These are phyloP conservation scores for Brachypodius melanocephalos DNA, from an alignment of 2,113 vertebrate species.

Conservation along the genomic window DNA sequence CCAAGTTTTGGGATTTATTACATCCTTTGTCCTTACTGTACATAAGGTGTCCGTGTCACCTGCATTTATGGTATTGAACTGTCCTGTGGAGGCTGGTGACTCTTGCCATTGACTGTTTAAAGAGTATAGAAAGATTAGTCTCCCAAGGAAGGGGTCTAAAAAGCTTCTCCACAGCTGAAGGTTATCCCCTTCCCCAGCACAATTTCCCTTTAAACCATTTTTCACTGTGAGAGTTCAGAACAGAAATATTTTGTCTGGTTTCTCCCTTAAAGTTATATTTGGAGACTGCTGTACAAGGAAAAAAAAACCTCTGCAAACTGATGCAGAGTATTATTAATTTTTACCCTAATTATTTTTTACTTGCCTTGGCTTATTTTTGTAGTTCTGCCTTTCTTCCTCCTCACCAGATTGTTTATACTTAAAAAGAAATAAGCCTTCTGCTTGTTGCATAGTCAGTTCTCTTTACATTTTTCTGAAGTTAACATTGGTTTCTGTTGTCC, in stretches of 20 bases:
- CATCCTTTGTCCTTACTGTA: not conserved
- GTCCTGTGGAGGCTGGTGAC: not conserved
- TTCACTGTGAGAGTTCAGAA: not conserved
- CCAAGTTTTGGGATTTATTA: not conserved
- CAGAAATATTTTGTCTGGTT: constrained; percentile 43
- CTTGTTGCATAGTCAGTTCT: constrained; percentile 54
- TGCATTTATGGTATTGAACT: not conserved
- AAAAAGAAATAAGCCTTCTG: constrained; percentile 69
- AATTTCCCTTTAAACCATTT: not conserved
- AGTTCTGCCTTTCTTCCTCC: constrained; percentile 53
- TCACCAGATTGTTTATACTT: constrained; percentile 68
- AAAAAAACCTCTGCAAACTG: not conserved
- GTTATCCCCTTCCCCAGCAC: not conserved
- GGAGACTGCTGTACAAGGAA: not conserved
- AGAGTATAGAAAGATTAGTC: not conserved
- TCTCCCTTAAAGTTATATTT: constrained; percentile 47
- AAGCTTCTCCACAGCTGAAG: not conserved
- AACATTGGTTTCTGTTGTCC: constrained; percentile 67
- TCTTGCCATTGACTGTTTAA: not conserved
- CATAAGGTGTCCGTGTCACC: not conserved
- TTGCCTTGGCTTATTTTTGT: constrained; percentile 60
- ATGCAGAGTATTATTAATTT: constrained; percentile 3
- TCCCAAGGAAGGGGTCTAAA: not conserved
- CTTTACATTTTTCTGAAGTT: constrained; percentile 66
- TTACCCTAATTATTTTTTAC: constrained; percentile 35